A percentile compares a stretch with the other conserved stretches of the same genome.
These are phyloP conservation scores for Mercenaria mercenaria DNA, from an alignment of 1,140 invertebrate species.

Conservation along the genomic window DNA sequence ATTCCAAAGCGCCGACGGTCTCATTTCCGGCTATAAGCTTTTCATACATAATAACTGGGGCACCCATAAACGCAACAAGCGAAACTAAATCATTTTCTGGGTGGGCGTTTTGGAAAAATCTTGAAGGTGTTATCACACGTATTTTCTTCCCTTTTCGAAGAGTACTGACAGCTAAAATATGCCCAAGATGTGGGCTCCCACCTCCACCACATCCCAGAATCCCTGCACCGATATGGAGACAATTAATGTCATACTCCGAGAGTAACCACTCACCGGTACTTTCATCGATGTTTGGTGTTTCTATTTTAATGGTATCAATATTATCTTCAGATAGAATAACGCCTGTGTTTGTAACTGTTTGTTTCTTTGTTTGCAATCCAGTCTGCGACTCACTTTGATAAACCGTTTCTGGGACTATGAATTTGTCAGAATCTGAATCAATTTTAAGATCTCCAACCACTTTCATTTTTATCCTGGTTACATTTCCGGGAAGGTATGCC, in stretches of 20 bases:
- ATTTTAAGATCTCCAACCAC: slow-evolving; percentile 74
- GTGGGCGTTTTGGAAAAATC: slow-evolving; percentile 65
- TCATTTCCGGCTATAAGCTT: slow-evolving; percentile 76
- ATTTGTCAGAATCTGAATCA: slow-evolving; percentile 8
- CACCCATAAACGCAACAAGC: slow-evolving; percentile 78
- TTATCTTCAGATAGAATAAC: slow-evolving; percentile 12
- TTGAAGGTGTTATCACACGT: slow-evolving; percentile 73
- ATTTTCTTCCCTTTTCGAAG: slow-evolving; percentile 78
- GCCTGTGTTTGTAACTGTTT: slow-evolving; percentile 60
- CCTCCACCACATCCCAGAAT: slow-evolving; percentile 83
- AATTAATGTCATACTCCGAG: slow-evolving; percentile 80
- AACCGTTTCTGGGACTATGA: slow-evolving; percentile 40
- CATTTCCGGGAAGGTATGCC: slow-evolving; percentile 80
- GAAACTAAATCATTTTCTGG: slow-evolving; percentile 72
- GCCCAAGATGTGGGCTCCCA: slow-evolving; percentile 78
- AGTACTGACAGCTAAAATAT: slow-evolving; percentile 69
- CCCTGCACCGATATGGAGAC: slow-evolving; percentile 80
- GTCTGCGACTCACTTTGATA: neutral
- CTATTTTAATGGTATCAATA: slow-evolving; percentile 28
- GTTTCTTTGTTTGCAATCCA: slow-evolving; percentile 40
- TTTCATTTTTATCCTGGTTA: slow-evolving; percentile 76
- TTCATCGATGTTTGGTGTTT: slow-evolving; percentile 66
- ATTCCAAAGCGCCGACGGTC: slow-evolving; percentile 68
- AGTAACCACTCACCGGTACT: slow-evolving; percentile 80
- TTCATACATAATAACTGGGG: slow-evolving; percentile 77